Conservation (phyloP, 2,888 invertebrate species). For the Thera obeliscata region DNA sequence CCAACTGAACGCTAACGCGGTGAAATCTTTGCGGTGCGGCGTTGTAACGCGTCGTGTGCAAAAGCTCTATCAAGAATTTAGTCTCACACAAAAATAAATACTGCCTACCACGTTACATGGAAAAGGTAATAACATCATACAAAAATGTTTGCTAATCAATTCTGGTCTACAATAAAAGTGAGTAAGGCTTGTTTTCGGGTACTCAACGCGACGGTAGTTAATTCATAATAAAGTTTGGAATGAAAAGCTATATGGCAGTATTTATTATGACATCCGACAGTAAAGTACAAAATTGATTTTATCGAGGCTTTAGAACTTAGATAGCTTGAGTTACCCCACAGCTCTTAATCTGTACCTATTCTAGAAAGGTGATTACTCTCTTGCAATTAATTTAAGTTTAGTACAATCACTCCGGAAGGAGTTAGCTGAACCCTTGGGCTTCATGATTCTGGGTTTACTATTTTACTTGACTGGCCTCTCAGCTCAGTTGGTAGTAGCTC, state of each 20-base stretch:
- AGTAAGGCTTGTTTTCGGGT: conserved; percentile 66
- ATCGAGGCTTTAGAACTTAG: conserved; percentile 67
- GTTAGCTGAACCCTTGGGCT: too few species aligned
- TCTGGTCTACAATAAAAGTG: conserved; percentile 59
- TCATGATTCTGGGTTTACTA: too few species aligned
- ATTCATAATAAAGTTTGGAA: conserved; percentile 64
- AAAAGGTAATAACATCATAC: conserved; percentile 72
- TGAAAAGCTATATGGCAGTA: conserved; percentile 73
- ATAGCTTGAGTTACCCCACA: conserved; percentile 66
- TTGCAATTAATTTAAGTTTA: conserved; percentile 53
- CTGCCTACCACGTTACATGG: conserved; percentile 75
- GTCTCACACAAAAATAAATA: conserved; percentile 82
- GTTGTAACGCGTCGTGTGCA: too few species aligned
- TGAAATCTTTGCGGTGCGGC: too few species aligned
- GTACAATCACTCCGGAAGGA: background rate
- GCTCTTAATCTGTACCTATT: conserved; percentile 48
- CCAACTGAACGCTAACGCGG: too few species aligned
- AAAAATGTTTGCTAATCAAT: conserved; percentile 61
- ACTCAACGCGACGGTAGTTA: conserved; percentile 56
- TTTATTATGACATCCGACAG: conserved; percentile 80
- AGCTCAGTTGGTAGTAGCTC: too few species aligned
- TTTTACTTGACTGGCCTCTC: too few species aligned
- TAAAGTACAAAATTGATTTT: conserved; percentile 82
- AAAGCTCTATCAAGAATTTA: conserved; percentile 76
- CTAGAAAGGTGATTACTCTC: conserved; percentile 59